Evolutionary conservation across 2,888 invertebrate species (phyloP).

Genomic region (Napeogenes sylphis): DNA sequence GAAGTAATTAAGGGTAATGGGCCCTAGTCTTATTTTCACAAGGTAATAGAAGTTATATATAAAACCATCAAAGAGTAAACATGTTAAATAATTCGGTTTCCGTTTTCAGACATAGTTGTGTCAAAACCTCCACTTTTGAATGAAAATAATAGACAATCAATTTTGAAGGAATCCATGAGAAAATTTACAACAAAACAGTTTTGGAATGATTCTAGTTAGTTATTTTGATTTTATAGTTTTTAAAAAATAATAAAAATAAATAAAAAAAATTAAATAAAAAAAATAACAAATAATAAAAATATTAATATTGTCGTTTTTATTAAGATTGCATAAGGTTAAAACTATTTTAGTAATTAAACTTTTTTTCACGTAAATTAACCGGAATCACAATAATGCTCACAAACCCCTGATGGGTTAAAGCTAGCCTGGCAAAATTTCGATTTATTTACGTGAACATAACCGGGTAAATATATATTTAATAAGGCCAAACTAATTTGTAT

Average conservation of each 20-base stretch:
- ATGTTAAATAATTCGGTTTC: background rate
- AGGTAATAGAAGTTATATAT: conserved; percentile 38
- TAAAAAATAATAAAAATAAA: too few relatives aligned
- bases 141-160: conserved; percentile 46
- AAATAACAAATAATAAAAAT: background rate
- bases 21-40: conserved; percentile 45
- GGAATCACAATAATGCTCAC: too few relatives aligned
- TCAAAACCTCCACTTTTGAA: conserved; percentile 38
- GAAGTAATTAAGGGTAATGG: conserved; percentile 22
- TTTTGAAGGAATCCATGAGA: conserved; percentile 44
- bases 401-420: too few relatives aligned
- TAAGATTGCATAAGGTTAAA: too few relatives aligned
- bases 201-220: conserved; percentile 56
- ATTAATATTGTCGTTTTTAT: background rate
- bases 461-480: too few relatives aligned
- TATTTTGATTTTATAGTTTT: background rate
- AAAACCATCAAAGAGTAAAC: background rate
- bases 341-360: too few relatives aligned
- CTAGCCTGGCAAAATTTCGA: too few relatives aligned
- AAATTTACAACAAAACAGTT: conserved; percentile 56
- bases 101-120: background rate
- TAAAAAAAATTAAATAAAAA: too few relatives aligned
- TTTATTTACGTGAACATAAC: too few relatives aligned
- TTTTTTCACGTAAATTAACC: too few relatives aligned
- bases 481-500: too few relatives aligned